Evolutionary conservation across 1,140 invertebrate species (phyloP).

Genomic region (Bombyx mandarina): DNA sequence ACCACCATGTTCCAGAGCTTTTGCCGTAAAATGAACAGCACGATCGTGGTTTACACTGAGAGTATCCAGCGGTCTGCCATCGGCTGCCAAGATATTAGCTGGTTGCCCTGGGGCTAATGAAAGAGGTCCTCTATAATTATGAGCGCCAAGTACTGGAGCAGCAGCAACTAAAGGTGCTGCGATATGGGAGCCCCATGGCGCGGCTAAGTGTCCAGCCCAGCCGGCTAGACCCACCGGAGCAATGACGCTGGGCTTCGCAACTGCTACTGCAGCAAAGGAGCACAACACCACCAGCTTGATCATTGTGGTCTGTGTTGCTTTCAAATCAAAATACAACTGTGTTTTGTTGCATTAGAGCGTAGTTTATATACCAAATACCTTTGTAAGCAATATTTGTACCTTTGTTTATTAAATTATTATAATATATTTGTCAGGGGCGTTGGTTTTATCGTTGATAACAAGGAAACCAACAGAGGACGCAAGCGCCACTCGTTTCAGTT

Average conservation of each 20-base stretch:
- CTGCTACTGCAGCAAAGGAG: constrained; percentile 58
- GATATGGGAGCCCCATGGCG: constrained; percentile 8
- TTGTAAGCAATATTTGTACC: constrained; percentile 41
- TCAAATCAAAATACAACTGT: constrained; percentile 40
- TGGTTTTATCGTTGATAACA: constrained; percentile 23
- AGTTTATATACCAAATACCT: constrained; percentile 46
- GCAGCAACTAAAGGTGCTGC: constrained; percentile 17
- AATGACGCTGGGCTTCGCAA: constrained; percentile 19
- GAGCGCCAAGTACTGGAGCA: constrained; percentile 26
- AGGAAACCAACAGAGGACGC: constrained; percentile 24
- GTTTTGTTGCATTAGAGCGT: constrained; percentile 20
- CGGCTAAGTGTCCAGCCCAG: constrained; percentile 16
- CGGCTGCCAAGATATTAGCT: constrained; percentile 52
- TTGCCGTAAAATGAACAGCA: constrained; percentile 53
- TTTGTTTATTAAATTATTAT: constrained; percentile 18
- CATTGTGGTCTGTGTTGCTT: constrained; percentile 69
- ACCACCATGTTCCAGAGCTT: constrained; percentile 36
- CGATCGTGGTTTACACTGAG: constrained; percentile 64
- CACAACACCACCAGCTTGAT: constrained; percentile 75
- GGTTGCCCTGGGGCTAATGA: constrained; percentile 54
- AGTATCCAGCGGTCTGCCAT: constrained; percentile 62
- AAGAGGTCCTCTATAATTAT: constrained; percentile 49
- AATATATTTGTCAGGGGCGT: no score
- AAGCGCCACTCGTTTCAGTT: constrained; percentile 11
- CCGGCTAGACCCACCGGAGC: constrained; percentile 15